phyloP scores from a whole-genome alignment of 2,888 invertebrate genomes.

The Aleiodes testaceus region DNA sequence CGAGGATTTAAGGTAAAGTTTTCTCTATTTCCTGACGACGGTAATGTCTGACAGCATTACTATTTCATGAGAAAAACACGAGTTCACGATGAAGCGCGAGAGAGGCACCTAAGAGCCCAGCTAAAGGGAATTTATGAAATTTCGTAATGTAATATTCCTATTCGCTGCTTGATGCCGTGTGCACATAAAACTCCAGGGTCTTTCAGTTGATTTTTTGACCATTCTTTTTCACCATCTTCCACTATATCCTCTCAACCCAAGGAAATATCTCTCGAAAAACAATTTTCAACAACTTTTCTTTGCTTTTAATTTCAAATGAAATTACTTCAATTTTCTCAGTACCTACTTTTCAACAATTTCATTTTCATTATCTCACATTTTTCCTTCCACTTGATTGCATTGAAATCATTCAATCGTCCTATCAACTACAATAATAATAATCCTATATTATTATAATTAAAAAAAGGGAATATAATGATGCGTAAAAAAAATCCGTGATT shows the following conservation, averaged over 20 bases:
- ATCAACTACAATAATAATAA: too few species aligned
- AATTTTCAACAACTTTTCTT: slow-evolving; percentile 49
- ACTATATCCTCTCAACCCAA: slow-evolving; percentile 43
- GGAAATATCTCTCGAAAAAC: background rate
- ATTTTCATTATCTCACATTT: slow-evolving; percentile 20
- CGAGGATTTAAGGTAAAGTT: slow-evolving; percentile 62
- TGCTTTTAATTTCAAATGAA: slow-evolving; percentile 56
- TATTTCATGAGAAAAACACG: slow-evolving; percentile 71
- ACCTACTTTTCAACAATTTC: slow-evolving; percentile 4
- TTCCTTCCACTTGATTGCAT: background rate
- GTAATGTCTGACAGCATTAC: slow-evolving; percentile 59
- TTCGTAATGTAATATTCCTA: slow-evolving; percentile 71
- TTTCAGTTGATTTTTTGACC: slow-evolving; percentile 41
- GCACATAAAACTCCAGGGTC: slow-evolving; percentile 42
- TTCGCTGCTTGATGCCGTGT: slow-evolving; percentile 58
- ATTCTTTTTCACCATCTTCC: slow-evolving; percentile 44
- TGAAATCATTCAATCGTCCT: background rate
- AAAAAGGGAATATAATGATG: slow-evolving; percentile 20
- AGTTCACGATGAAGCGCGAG: slow-evolving; percentile 50
- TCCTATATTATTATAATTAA: too few species aligned
- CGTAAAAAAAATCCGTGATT: slow-evolving; percentile 71
- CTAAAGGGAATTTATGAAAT: slow-evolving; percentile 73
- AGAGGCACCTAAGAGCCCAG: slow-evolving; percentile 64
- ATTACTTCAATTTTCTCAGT: slow-evolving; percentile 49
- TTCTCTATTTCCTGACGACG: slow-evolving; percentile 22